Evolutionary conservation across 2,888 invertebrate species (phyloP).

Genomic region (Nemoura dubitans): DNA sequence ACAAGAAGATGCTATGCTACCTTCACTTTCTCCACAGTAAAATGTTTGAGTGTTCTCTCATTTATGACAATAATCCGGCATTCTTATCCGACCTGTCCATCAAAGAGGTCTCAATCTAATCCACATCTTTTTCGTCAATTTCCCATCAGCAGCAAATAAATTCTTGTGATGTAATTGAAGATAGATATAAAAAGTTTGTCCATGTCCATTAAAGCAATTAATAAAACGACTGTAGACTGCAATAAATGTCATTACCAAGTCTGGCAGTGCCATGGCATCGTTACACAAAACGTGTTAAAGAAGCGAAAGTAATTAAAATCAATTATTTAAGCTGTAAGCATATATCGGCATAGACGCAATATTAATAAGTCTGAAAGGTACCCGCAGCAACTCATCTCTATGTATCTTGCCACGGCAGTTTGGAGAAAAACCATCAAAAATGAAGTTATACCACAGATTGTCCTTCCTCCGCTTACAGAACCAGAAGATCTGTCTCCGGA

Average conservation of each 20-base stretch:
- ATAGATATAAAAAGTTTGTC: background rate
- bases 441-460: background rate
- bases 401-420: too few relatives aligned
- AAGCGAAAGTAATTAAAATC: too few relatives aligned
- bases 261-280: too few relatives aligned
- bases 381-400: too few relatives aligned
- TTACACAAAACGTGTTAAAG: too few relatives aligned
- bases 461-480: background rate
- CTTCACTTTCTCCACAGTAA: background rate
- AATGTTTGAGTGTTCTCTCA: background rate
- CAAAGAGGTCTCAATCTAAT: background rate
- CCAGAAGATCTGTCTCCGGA: background rate
- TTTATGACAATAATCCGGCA: background rate
- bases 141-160: background rate
- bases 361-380: too few relatives aligned
- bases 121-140: background rate
- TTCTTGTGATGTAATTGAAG: background rate
- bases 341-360: too few relatives aligned
- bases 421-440: too few relatives aligned
- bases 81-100: background rate
- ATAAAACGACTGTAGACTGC: background rate
- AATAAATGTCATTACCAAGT: too few relatives aligned
- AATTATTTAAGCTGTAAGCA: too few relatives aligned
- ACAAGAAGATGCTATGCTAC: background rate
- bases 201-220: background rate